Percentiles rank a stretch among this genome's conserved stretches.
phyloP scores from a whole-genome alignment of 2,113 vertebrate genomes.

The Microcebus ravelobensis region DNA sequence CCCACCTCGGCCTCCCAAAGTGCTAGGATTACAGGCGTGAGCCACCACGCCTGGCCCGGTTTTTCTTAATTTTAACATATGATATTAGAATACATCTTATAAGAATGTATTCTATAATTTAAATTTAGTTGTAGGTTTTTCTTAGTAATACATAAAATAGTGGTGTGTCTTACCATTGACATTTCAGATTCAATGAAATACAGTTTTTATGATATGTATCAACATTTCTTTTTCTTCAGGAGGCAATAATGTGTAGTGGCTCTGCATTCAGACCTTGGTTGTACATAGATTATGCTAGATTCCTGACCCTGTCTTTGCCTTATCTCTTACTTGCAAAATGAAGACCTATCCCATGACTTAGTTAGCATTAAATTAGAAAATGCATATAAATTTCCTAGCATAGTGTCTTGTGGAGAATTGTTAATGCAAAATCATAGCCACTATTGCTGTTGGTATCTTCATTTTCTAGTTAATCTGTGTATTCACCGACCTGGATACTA shows the following conservation, averaged over 20 bases:
- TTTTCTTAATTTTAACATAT: neutral
- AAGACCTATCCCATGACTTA: neutral
- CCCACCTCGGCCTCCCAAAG: too few species aligned
- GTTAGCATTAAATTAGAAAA: neutral
- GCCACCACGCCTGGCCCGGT: too few species aligned
- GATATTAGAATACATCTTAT: neutral
- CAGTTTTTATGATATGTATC: neutral
- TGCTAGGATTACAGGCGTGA: too few species aligned
- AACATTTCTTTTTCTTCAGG: neutral
- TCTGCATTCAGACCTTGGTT: neutral
- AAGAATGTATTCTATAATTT: neutral
- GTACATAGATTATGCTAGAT: neutral
- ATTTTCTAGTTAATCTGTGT: neutral
- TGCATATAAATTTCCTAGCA: neutral
- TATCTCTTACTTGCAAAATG: neutral
- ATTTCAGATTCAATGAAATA: neutral
- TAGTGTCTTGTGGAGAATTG: neutral
- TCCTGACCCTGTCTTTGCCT: neutral
- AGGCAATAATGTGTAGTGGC: neutral
- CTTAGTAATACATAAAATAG: neutral
- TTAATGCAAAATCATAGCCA: neutral
- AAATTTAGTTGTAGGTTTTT: neutral
- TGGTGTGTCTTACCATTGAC: neutral
- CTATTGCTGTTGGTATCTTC: neutral
- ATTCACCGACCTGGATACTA: neutral